Evolutionary conservation across 2,797 vertebrate genomes (phyloP).

Genomic region (Microcaecilia unicolor): DNA sequence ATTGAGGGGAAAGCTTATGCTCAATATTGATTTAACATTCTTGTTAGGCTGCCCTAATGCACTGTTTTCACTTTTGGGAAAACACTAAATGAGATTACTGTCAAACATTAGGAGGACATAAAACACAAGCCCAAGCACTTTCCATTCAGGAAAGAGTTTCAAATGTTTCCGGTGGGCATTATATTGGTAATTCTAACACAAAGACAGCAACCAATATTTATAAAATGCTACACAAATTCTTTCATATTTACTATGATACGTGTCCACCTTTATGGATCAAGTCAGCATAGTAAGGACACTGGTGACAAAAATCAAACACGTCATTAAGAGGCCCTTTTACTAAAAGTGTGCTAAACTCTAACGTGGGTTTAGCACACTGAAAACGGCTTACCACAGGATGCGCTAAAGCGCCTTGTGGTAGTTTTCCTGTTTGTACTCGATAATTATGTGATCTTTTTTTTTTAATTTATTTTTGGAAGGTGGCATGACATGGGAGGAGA

Average conservation of each 20-base stretch:
- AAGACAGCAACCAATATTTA: constrained; percentile 24
- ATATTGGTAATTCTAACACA: constrained; percentile 13
- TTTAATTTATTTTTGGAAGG: too few relatives aligned
- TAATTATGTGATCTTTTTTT: too few relatives aligned
- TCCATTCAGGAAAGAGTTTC: constrained; percentile 27
- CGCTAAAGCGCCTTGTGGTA: too few relatives aligned
- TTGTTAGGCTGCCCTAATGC: constrained; percentile 32
- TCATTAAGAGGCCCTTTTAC: too few relatives aligned
- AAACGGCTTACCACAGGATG: too few relatives aligned
- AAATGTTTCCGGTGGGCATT: constrained; percentile 16
- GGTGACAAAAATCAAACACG: too few relatives aligned
- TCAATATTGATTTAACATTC: constrained; percentile 37
- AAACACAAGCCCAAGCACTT: constrained; percentile 28
- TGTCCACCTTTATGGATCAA: neutral
- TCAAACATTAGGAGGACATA: constrained; percentile 40
- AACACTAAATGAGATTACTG: constrained; percentile 41
- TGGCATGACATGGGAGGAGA: too few relatives aligned
- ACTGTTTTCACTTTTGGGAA: constrained; percentile 48
- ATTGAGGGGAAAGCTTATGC: constrained; percentile 8
- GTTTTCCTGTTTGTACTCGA: too few relatives aligned
- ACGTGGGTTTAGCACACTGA: too few relatives aligned
- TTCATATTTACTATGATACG: constrained; percentile 8
- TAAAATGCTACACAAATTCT: constrained; percentile 7
- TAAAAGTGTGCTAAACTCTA: too few relatives aligned
- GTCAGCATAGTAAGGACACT: too few relatives aligned